These are phyloP conservation scores for Drosophila quadrilineata DNA, from an alignment of 1,140 invertebrate species.

Conservation along the genomic window DNA sequence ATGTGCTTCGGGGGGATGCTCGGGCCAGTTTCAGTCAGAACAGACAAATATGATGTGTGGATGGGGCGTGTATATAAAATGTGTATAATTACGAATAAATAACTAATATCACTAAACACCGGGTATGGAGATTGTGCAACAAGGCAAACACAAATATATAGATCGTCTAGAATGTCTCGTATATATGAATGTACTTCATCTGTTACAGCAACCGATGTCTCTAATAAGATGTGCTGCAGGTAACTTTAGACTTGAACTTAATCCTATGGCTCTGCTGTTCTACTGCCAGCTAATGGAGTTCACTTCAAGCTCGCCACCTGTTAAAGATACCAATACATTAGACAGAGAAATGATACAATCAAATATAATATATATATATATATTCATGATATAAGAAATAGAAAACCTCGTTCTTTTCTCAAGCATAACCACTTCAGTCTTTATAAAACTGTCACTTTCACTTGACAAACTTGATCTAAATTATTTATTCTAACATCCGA, in stretches of 20 bases:
- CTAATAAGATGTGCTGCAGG: constrained; percentile 35
- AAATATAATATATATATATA: no score
- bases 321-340: not conserved
- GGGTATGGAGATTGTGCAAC: constrained; percentile 55
- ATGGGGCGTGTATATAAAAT: constrained; percentile 14
- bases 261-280: constrained; percentile 25
- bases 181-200: no score
- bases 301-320: constrained; percentile 66
- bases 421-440: not conserved
- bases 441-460: not conserved
- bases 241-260: constrained; percentile 41
- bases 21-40: constrained; percentile 45
- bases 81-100: constrained; percentile 55
- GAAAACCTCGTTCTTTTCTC: no score
- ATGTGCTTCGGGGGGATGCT: constrained; percentile 10
- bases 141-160: constrained; percentile 34
- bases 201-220: constrained; percentile 33
- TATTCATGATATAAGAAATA: no score
- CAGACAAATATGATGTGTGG: constrained; percentile 30
- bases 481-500: not conserved
- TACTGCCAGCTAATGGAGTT: constrained; percentile 20
- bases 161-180: no score
- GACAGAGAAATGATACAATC: constrained; percentile 2
- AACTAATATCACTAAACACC: constrained; percentile 77
- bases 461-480: not conserved